Percentiles rank a stretch among this genome's conserved stretches.
phyloP scores from a whole-genome alignment of 2,888 invertebrate genomes.

The Morpho deidamia region DNA sequence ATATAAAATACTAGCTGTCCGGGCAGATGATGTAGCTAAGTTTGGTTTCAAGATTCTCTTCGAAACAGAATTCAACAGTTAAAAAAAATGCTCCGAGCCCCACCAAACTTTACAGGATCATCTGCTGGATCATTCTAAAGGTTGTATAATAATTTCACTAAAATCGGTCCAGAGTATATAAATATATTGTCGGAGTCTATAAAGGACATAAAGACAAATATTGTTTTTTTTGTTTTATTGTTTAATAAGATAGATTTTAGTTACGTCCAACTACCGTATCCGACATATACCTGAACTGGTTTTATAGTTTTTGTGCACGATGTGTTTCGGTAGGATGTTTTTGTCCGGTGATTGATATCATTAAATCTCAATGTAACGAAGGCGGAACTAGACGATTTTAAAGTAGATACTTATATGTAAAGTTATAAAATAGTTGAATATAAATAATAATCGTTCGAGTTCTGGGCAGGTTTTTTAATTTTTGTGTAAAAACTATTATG shows the following conservation, averaged over 20 bases:
- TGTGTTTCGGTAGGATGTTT: neutral
- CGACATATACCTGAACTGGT: neutral
- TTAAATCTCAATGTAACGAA: conserved; percentile 6
- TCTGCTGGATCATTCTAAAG: neutral
- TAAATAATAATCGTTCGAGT: no score
- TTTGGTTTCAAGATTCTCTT: no score
- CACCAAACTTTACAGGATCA: no score
- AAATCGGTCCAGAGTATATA: no score
- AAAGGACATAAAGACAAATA: no score
- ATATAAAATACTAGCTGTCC: neutral
- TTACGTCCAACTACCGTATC: neutral
- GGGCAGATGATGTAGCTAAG: no score
- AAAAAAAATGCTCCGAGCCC: no score
- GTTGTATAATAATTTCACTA: no score
- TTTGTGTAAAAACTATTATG: neutral
- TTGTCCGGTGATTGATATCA: conserved; percentile 5
- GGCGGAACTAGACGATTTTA: neutral
- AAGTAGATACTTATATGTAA: neutral
- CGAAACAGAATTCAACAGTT: no score
- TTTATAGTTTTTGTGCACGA: conserved; percentile 1
- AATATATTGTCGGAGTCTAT: no score
- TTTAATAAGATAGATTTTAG: neutral
- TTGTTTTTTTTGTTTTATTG: no score
- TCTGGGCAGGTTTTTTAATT: neutral
- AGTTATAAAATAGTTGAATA: no score